Conservation (phyloP, 2,797 vertebrate genomes). For the Ctenochaetus hawaiiensis region DNA sequence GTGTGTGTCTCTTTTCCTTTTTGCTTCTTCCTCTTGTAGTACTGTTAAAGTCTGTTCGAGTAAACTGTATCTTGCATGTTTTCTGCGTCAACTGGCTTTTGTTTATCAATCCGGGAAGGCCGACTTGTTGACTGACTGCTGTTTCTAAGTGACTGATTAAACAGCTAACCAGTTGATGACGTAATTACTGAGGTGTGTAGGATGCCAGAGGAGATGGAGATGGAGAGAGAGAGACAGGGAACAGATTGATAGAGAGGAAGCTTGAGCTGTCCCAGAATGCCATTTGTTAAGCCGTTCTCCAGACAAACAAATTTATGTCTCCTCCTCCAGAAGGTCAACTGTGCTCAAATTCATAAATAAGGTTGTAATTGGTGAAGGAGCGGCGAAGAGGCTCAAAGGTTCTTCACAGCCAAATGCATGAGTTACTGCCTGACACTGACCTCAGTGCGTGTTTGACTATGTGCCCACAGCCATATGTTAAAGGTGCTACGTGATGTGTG, state of each 20-base stretch:
- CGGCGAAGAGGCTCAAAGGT: conserved; percentile 60
- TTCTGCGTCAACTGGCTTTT: background rate
- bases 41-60: background rate
- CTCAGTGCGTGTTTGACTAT: conserved; percentile 53
- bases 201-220: conserved; percentile 20
- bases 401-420: conserved; percentile 43
- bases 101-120: conserved; percentile 9
- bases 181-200: conserved; percentile 51
- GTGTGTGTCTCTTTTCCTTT: conserved; percentile 6
- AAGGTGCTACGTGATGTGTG: conserved; percentile 54
- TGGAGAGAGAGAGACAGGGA: conserved; percentile 30
- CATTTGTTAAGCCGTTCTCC: conserved; percentile 76
- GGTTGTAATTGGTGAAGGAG: conserved; percentile 76
- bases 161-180: conserved; percentile 45
- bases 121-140: conserved; percentile 40
- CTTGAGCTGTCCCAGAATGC: conserved; percentile 58
- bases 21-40: background rate
- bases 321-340: conserved; percentile 81
- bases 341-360: conserved; percentile 84
- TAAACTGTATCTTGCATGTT: background rate
- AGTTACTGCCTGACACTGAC: conserved; percentile 69
- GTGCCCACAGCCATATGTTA: conserved; percentile 51
- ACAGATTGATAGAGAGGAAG: conserved; percentile 70
- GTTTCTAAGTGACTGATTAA: conserved; percentile 47
- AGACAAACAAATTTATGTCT: conserved; percentile 82